phyloP scores from a whole-genome alignment of 2,888 invertebrate species.

The Drosophila aldrichi region DNA sequence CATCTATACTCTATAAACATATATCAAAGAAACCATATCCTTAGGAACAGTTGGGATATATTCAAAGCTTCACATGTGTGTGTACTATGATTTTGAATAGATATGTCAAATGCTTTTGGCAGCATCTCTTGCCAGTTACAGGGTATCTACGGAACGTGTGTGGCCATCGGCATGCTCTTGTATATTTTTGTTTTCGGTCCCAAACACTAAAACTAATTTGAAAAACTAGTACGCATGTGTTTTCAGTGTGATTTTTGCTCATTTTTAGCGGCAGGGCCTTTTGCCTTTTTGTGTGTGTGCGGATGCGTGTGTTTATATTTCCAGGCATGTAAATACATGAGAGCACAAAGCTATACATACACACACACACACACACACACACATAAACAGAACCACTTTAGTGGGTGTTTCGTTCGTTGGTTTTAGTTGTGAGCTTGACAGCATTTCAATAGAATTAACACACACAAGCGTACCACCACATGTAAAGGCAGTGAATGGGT shows the following conservation, averaged over 20 bases:
- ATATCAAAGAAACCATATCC: no score
- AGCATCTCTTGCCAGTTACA: background rate
- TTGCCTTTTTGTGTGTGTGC: conserved; percentile 23
- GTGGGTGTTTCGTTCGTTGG: conserved; percentile 75
- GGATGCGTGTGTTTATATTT: conserved; percentile 36
- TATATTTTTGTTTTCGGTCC: conserved; percentile 28
- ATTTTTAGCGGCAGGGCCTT: conserved; percentile 48
- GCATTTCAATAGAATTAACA: conserved; percentile 82
- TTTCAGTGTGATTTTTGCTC: conserved; percentile 59
- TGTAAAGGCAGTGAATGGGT: conserved; percentile 19
- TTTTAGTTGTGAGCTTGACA: conserved; percentile 78
- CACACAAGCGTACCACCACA: conserved; percentile 50
- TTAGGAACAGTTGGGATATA: background rate
- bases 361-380: conserved; percentile 21
- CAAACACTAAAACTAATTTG: conserved; percentile 75
- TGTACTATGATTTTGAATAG: no score
- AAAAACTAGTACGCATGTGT: conserved; percentile 70
- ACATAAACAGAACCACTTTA: conserved; percentile 46
- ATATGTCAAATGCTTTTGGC: no score
- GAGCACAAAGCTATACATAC: conserved; percentile 27
- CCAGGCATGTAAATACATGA: conserved; percentile 64
- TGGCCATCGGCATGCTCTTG: background rate
- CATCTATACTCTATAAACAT: no score
- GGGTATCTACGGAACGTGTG: background rate
- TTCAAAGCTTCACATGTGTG: background rate